Base-by-base conservation (phyloP, 2,888 invertebrate species). In the Leuctra nigra region DNA sequence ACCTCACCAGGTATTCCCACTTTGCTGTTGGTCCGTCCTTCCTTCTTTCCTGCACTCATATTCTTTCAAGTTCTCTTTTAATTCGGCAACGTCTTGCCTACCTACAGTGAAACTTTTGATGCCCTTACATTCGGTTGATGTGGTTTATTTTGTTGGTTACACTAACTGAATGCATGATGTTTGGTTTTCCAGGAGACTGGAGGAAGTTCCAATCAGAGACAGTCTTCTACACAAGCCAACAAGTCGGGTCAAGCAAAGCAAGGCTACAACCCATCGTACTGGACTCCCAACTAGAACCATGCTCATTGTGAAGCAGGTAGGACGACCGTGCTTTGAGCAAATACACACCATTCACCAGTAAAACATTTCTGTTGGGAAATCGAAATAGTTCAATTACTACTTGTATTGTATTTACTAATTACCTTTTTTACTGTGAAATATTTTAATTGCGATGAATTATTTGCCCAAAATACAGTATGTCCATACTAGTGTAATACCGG, bases 191-290 rank as follows among this genome's bases (percentile, higher is more conserved):
- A 82, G 82, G 83, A 83, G 72, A 78, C 80, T 55, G 76, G 75
- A 71, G 75, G 66, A 70, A 69, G 76, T 58, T 77, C 76, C 1
- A 72, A 75, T 52, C 74, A 77, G 62, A 73, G 78, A 56, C 77
- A 77, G 68, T 68, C 70, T 54, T 70, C 73, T 47, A 79, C 77
- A 70, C 78, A 80, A 64, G 75, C 79, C 54, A 77, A 64, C 59
- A 68, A 80, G 65, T 67, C 72, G 29, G 74, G 74, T 55, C n/a
- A n/a, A n/a, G 77, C 77, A 68, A 84, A 83, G 73, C 81, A 81
- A 61, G 71, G 73, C 62, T 83, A 83, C 74, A 72, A 69, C 64
- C 69, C 71, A 53, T 70, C 69, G 59, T 73, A 72, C 60, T 74
- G 73, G 73, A 64, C 71, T 59, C 69, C 70, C 60, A 63, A 63